Conservation (phyloP, 2,113 vertebrate species). For the Podarcis muralis region DNA sequence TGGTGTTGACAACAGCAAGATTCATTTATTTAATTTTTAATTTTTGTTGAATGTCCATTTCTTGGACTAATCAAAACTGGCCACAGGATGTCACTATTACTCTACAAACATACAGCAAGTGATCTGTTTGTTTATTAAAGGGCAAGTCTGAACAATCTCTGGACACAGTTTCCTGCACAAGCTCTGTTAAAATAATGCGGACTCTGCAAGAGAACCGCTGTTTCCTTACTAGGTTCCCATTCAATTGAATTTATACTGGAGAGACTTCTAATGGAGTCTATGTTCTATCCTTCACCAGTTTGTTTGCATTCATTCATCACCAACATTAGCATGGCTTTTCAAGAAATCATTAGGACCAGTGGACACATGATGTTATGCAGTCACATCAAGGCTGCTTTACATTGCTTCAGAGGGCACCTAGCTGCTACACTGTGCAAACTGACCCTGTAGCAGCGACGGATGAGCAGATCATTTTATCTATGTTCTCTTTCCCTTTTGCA, state of each 20-base stretch:
- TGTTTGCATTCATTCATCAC: fast-evolving
- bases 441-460: neutral
- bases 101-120: conserved; percentile 62
- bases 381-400: neutral
- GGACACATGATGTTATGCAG: neutral
- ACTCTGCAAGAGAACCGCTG: neutral
- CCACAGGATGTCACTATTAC: conserved; percentile 78
- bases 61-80: conserved; percentile 61
- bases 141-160: conserved; percentile 4
- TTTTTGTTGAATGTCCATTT: conserved; percentile 44
- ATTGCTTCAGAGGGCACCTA: neutral
- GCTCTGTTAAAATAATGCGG: neutral
- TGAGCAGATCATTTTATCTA: neutral
- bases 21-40: neutral
- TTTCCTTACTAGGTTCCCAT: neutral
- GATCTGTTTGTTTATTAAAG: conserved; percentile 60
- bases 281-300: neutral
- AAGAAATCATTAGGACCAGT: neutral
- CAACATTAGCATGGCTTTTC: neutral
- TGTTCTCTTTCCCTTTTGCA: neutral
- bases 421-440: fast-evolving
- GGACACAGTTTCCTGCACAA: neutral
- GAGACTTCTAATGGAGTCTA: neutral
- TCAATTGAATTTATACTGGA: neutral
- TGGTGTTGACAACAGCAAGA: neutral